Conservation (phyloP, 1,140 invertebrate species). For the Halyomorpha halys region DNA sequence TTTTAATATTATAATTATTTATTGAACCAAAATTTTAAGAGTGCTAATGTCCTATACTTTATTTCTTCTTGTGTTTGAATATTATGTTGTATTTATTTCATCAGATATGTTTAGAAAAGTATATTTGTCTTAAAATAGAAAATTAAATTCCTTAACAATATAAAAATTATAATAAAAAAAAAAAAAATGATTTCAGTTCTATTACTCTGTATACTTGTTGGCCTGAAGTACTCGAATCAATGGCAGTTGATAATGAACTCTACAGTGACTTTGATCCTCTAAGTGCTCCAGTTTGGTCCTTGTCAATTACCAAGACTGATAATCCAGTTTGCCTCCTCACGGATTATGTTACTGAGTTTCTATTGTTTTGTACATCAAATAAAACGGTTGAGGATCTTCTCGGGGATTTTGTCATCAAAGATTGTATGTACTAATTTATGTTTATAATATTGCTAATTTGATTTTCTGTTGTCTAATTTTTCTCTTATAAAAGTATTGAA, state of each 20-base stretch:
- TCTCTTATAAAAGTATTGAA: too few species aligned
- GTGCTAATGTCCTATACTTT: too few species aligned
- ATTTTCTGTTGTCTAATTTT: too few species aligned
- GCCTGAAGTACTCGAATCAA: constrained; percentile 73
- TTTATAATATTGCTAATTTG: neutral
- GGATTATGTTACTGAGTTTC: constrained; percentile 50
- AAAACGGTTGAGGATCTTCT: constrained; percentile 45
- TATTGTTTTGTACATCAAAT: constrained; percentile 39
- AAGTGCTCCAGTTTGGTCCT: constrained; percentile 69
- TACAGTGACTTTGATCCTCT: constrained; percentile 81
- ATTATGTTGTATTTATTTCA: too few species aligned
- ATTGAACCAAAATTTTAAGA: too few species aligned
- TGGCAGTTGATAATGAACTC: constrained; percentile 75
- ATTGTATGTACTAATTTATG: neutral
- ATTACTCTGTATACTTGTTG: constrained; percentile 75
- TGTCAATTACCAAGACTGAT: constrained; percentile 48
- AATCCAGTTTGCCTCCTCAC: constrained; percentile 53
- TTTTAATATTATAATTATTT: neutral
- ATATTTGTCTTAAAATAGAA: too few species aligned
- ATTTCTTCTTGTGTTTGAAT: too few species aligned
- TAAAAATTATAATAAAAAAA: too few species aligned
- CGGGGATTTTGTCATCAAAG: constrained; percentile 38
- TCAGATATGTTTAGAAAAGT: too few species aligned
- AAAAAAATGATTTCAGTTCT: constrained; percentile 43
- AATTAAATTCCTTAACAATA: too few species aligned